phyloP scores from a whole-genome alignment of 2,888 invertebrate genomes.

The Gastrophysa polygoni region DNA sequence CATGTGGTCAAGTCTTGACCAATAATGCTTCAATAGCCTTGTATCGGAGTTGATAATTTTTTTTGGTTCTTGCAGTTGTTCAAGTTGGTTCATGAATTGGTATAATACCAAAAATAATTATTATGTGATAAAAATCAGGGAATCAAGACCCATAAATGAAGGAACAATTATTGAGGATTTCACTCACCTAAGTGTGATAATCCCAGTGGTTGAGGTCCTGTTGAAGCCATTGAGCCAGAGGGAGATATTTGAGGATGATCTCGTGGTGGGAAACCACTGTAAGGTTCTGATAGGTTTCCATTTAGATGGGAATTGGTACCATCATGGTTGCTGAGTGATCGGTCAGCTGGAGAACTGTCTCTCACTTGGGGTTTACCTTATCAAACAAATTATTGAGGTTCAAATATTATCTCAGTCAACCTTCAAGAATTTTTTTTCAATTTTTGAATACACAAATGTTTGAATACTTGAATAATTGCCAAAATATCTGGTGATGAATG shows the following conservation, averaged over 20 bases:
- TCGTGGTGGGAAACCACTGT: slow-evolving; percentile 36
- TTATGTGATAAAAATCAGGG: too few species aligned
- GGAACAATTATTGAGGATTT: neutral
- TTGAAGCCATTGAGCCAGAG: slow-evolving; percentile 62
- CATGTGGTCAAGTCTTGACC: too few species aligned
- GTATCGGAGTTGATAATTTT: too few species aligned
- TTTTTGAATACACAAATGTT: too few species aligned
- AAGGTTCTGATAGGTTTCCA: slow-evolving; percentile 41
- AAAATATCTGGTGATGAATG: too few species aligned
- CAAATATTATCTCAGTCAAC: neutral
- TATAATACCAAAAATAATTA: too few species aligned
- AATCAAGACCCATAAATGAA: too few species aligned
- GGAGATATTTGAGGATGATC: slow-evolving; percentile 59
- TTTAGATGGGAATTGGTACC: slow-evolving; percentile 46
- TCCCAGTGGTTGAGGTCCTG: slow-evolving; percentile 53
- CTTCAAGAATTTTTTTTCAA: neutral
- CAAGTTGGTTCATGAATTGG: too few species aligned
- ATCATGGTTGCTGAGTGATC: slow-evolving; percentile 53
- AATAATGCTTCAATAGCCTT: too few species aligned
- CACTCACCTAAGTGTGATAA: slow-evolving; percentile 16
- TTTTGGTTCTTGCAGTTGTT: too few species aligned
- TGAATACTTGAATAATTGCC: too few species aligned
- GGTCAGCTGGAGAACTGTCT: slow-evolving; percentile 51
- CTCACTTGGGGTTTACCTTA: slow-evolving; percentile 52
- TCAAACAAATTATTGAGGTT: neutral